Base-by-base conservation (phyloP, 2,888 invertebrate genomes). In the Hermaeophaga mercurialis region DNA sequence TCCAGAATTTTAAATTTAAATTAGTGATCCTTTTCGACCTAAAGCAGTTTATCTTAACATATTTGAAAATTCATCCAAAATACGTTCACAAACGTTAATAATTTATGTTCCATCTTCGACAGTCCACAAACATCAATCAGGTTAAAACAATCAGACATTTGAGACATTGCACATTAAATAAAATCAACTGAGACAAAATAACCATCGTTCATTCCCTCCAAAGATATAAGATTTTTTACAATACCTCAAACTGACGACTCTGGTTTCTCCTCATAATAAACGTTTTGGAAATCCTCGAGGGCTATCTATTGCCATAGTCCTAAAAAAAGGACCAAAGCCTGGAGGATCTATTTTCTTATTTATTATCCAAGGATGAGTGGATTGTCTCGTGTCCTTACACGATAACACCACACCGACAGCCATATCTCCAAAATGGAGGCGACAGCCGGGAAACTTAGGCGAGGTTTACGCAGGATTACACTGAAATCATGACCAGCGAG, bases 361-460 rank as follows among this genome's bases (percentile, higher is more conserved):
- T 62, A 62, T 64, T 64, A 62, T 64, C 56, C 61, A 58, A 54
- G 62, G 58, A 49, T 61, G 62, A 62, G 54, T 60, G 62, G 60
- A 62, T 61, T 62, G 64, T 64, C 62, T 58, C 62, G 34, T 59
- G 61, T 59, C 61, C 55, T 63, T 59, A 62, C 54, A 54, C 47
- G 64, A 63, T 63, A 63, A 64, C 55, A 54, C 50, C 45, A 8
- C 41, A 38, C 53, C 19, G 54, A 58, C 59, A 46, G 49, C 54
- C 58, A 52, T 63, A 61, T 65, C 64, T 56, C 9, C 55, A 45
- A 61, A 62, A 56, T 45, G 57, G 50, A 58, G 54, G 57, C 58
- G 64, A 58, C 62, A 55, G 58, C 26, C 22, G 34, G 39, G 43
- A 39, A 53, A 43, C 41, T 52, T 34, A 44, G 43, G 31, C 39